Conservation (phyloP, 2,113 vertebrate genomes). For the Oreochromis tanganicae region DNA sequence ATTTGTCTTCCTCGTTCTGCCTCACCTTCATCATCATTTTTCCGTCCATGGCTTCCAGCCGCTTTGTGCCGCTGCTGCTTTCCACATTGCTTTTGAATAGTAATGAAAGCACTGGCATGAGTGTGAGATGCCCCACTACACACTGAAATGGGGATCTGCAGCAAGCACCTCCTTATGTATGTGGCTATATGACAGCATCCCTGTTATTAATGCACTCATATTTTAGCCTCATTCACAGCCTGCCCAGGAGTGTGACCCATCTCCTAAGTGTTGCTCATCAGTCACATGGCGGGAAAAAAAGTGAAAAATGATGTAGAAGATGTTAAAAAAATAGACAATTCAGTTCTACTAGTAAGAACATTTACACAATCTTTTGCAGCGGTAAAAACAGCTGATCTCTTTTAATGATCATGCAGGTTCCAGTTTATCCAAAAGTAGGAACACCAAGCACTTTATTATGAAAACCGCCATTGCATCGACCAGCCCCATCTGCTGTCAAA, state of each 20-base stretch:
- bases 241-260: not conserved
- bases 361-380: not conserved
- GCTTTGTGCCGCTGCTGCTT: not conserved
- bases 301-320: not conserved
- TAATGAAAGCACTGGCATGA: not conserved
- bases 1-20: not conserved
- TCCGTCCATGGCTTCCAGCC: not conserved
- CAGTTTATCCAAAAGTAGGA: not conserved
- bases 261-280: constrained; percentile 18
- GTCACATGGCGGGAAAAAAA: not conserved
- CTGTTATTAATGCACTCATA: constrained; percentile 30
- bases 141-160: not conserved
- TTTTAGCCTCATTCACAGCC: constrained; percentile 6
- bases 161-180: not conserved
- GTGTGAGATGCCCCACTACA: not conserved
- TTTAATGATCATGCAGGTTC: not conserved
- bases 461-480: not conserved
- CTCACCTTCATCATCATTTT: not conserved
- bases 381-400: not conserved
- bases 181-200: not conserved
- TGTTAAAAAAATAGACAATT: not conserved
- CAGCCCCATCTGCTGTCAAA: not conserved
- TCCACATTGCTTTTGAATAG: not conserved
- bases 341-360: not conserved
- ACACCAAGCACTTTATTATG: not conserved